phyloP scores from a whole-genome alignment of 2,113 vertebrate genomes.

The Gasterosteus aculeatus region DNA sequence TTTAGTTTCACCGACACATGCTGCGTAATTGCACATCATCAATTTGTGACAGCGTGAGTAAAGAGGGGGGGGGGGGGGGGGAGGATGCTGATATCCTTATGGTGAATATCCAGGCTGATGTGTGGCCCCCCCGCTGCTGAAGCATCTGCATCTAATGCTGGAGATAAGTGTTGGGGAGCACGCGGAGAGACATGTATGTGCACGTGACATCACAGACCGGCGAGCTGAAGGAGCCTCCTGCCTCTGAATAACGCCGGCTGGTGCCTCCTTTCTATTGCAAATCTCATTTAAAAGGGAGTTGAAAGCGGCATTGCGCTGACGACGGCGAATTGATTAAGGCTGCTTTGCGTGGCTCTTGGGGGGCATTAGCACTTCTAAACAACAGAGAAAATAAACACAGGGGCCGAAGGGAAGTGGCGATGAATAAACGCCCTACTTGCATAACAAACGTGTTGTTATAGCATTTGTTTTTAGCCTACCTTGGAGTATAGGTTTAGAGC shows the following conservation, averaged over 20 bases:
- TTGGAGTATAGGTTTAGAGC: constrained; percentile 3
- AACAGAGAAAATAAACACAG: constrained; percentile 21
- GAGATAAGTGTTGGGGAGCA: constrained; percentile 5
- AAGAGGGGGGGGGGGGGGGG: neutral
- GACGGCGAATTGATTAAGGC: constrained; percentile 56
- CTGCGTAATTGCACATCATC: constrained; percentile 73
- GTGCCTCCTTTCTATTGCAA: constrained; percentile 57
- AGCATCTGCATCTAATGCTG: constrained; percentile 63
- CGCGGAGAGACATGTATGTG: neutral
- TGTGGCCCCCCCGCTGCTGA: constrained; percentile 60
- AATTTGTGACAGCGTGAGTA: constrained; percentile 63
- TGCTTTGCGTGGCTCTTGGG: constrained; percentile 43
- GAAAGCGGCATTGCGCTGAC: constrained; percentile 58
- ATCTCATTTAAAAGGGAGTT: constrained; percentile 59
- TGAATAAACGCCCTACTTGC: neutral
- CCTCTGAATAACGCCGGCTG: constrained; percentile 36
- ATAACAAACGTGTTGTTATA: neutral
- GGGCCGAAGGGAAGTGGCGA: constrained; percentile 11
- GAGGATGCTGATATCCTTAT: constrained; percentile 51
- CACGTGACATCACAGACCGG: constrained; percentile 9
- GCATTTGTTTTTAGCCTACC: neutral
- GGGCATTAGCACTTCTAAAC: constrained; percentile 39
- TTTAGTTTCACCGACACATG: constrained; percentile 63
- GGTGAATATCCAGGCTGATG: constrained; percentile 60
- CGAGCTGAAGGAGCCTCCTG: constrained; percentile 45